These are phyloP conservation scores for Misgurnus anguillicaudatus DNA, from an alignment of 2,113 vertebrate species.

Conservation along the genomic window DNA sequence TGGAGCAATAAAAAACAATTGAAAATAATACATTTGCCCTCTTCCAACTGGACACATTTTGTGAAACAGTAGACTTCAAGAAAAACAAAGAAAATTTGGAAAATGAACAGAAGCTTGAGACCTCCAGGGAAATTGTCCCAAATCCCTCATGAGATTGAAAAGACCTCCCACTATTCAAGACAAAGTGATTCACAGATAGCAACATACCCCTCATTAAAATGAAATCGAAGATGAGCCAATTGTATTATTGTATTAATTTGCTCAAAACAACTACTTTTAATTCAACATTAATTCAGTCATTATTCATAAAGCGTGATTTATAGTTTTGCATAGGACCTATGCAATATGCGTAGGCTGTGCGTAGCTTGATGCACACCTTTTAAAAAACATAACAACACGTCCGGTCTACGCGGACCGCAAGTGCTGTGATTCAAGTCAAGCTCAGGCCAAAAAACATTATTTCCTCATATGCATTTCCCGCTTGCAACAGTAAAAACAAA, in stretches of 20 bases:
- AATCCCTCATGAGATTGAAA: slow-evolving; percentile 13
- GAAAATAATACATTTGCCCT: slow-evolving; percentile 3
- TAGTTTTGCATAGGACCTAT: too few species aligned
- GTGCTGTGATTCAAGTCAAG: too few species aligned
- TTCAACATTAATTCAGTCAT: background rate
- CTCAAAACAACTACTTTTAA: background rate
- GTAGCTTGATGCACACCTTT: too few species aligned
- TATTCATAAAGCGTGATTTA: background rate
- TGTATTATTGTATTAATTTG: background rate
- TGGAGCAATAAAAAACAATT: slow-evolving; percentile 5
- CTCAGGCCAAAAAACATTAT: too few species aligned
- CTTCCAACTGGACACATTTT: slow-evolving; percentile 15
- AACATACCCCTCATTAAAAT: background rate
- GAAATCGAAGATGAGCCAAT: slow-evolving; percentile 9
- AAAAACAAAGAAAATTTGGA: background rate
- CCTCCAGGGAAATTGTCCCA: slow-evolving; percentile 13
- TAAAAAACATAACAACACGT: too few species aligned
- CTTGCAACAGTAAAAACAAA: too few species aligned
- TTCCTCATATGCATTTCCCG: too few species aligned
- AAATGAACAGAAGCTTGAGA: slow-evolving; percentile 19
- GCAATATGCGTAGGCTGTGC: too few species aligned
- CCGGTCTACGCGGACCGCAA: too few species aligned
- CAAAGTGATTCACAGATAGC: slow-evolving; percentile 4
- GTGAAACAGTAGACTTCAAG: background rate
- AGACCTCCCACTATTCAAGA: slow-evolving; percentile 11